A percentile compares a stretch with the other conserved stretches of the same genome.
Conservation (phyloP, 2,888 invertebrate genomes). For the Bedellia somnulentella region DNA sequence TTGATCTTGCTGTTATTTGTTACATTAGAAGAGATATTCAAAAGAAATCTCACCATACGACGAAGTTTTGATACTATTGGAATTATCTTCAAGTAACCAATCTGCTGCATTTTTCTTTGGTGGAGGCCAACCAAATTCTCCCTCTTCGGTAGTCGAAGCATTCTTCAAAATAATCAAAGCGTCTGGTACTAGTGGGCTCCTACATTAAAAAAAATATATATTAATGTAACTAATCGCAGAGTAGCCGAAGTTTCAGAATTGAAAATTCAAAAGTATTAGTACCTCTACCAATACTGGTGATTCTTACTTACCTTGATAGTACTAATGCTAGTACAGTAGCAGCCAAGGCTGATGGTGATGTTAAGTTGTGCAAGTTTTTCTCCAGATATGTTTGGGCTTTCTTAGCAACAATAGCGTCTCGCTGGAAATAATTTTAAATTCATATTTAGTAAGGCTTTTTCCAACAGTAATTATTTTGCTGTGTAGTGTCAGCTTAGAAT, state of each 20-base stretch:
- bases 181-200: conserved; percentile 57
- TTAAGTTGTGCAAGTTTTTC: conserved; percentile 53
- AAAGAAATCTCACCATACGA: conserved; percentile 34
- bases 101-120: conserved; percentile 64
- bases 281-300: no score
- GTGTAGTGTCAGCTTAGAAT: no score
- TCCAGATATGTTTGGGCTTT: conserved; percentile 62
- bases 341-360: conserved; percentile 62
- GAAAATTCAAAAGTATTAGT: no score
- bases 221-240: no score
- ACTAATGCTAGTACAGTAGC: conserved; percentile 63
- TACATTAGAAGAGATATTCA: no score
- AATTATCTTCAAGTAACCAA: conserved; percentile 64
- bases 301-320: conserved; percentile 43
- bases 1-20: no score
- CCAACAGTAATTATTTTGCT: no score
- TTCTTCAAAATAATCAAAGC: conserved; percentile 61
- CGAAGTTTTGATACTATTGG: conserved; percentile 58
- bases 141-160: conserved; percentile 67
- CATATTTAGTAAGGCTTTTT: no score
- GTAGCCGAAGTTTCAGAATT: no score
- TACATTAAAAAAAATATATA: conserved; percentile 17
- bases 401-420: conserved; percentile 51
- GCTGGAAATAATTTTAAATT: conserved; percentile 16
- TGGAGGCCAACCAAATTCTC: conserved; percentile 69